Evolutionary conservation across 2,888 invertebrate genomes (phyloP), one percentile per base, ranked within the genome.

Genomic region (Drosophila subsilvestris): DNA sequence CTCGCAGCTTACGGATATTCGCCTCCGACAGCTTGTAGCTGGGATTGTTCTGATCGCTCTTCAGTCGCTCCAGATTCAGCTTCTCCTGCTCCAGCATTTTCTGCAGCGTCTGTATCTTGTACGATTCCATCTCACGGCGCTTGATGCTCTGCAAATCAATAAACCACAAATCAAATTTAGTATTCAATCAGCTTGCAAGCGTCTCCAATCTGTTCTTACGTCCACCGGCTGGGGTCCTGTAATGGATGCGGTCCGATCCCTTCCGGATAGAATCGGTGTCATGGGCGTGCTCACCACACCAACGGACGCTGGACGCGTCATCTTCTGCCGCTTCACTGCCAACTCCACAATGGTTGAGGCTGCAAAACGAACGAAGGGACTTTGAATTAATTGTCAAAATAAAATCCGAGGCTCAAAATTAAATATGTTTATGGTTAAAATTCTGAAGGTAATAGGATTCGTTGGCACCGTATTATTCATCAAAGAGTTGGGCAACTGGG

Each of bases 1-100:
- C 92, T 17, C 92, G 90, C 47, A 92, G 74, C 70, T 90, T 92
- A 10, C 90, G 87, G 66, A 92, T 92, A 62, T 90, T 92, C 58
- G 92, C 88, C 74, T 92, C 92, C 3, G 92, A 92, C 14, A 90
- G 76, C 79, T 92, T 92, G 65, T 90, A 91, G 71, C 90, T 89
- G 59, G 89, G 89, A 86, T 90, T 91, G 58, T 89, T 90, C 37
- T 84, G 86, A 25, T 92, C 90, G 58, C 89, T 95, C 72, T 96
- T 94, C 70, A 97, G 93, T 82, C 95, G 94, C 83, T 97, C 95
- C 81, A 97, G 94, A 92, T 96, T 96, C 85, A 95, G 94, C 91
- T 95, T 95, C 89, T 97, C 97, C 87, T 97, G 95, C 86, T 97
- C 97, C 78, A 98, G 93, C 98, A 98, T 98, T 89, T 97, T 93